Conservation (phyloP, 2,888 invertebrate species). For the Meteorus colon region DNA sequence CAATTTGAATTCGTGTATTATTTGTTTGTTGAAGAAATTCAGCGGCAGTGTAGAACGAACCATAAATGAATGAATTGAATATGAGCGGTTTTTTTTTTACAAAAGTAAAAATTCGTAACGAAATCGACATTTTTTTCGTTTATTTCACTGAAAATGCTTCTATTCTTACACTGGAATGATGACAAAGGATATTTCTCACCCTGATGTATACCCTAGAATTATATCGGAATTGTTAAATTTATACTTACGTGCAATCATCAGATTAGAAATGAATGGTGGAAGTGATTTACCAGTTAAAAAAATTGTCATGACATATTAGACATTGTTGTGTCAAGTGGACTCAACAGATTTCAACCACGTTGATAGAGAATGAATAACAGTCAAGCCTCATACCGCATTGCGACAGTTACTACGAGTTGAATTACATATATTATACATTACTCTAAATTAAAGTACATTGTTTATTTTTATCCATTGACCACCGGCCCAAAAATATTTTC, state of each 20-base stretch:
- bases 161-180: background rate
- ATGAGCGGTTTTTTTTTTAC: conserved; percentile 59
- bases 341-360: conserved; percentile 40
- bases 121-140: conserved; percentile 51
- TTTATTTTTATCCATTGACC: background rate
- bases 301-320: background rate
- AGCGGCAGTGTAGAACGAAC: conserved; percentile 84
- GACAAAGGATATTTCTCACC: conserved; percentile 27
- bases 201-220: conserved; percentile 16
- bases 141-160: background rate
- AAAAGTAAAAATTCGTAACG: conserved; percentile 50
- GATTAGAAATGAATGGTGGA: background rate
- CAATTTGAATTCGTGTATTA: conserved; percentile 78
- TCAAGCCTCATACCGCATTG: conserved; percentile 48
- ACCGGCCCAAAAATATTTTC: background rate
- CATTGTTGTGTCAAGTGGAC: background rate
- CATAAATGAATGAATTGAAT: conserved; percentile 80
- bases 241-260: background rate
- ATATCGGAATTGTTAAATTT: background rate
- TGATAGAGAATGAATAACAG: conserved; percentile 32
- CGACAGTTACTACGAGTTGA: conserved; percentile 41
- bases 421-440: conserved; percentile 4
- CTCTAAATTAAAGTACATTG: background rate
- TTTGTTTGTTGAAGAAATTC: conserved; percentile 87
- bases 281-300: background rate